Evolutionary conservation across 2,113 vertebrate genomes (phyloP).

Genomic region (Engystomops pustulosus): DNA sequence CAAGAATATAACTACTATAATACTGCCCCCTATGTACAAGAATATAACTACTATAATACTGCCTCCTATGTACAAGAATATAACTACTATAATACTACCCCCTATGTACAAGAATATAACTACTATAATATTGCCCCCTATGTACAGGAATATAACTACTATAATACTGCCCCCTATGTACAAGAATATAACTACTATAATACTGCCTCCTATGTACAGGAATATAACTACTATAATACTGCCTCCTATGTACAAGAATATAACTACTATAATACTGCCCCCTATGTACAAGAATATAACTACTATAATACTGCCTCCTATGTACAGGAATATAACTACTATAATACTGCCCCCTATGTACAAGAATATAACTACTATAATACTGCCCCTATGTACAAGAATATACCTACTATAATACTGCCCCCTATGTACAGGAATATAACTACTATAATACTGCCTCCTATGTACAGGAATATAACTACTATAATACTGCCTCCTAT

Average conservation of each 20-base stretch:
- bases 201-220: too few relatives aligned
- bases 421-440: not conserved
- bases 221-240: too few relatives aligned
- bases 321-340: not conserved
- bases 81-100: not conserved
- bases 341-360: too few relatives aligned
- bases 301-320: not conserved
- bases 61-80: too few relatives aligned
- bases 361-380: not conserved
- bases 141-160: not conserved
- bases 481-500: conserved; percentile 4
- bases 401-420: not conserved
- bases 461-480: not conserved
- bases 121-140: not conserved
- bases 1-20: too few relatives aligned
- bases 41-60: too few relatives aligned
- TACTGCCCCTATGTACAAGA: not conserved
- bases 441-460: not conserved
- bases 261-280: too few relatives aligned
- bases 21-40: too few relatives aligned
- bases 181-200: not conserved
- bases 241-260: too few relatives aligned
- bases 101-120: not conserved
- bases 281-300: too few relatives aligned
- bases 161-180: not conserved